Base-by-base conservation (phyloP, 2,797 vertebrate genomes). In the Myiotriccus ornatus region DNA sequence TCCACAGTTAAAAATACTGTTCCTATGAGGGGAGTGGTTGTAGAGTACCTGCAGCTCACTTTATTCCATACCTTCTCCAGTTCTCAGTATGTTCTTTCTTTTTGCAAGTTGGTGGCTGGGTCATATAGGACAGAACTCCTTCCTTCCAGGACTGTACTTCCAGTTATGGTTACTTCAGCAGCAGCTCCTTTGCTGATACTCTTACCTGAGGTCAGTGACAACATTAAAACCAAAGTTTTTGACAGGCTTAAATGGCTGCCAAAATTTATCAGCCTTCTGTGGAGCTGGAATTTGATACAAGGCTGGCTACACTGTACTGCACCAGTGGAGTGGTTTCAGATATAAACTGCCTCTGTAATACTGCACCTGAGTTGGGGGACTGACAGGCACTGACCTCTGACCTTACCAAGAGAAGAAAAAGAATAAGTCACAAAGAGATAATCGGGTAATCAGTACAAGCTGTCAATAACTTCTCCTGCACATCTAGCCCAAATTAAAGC, bases 1-100 rank as follows among this genome's bases (percentile, higher is more conserved):
- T 87, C 74, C 84, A 87, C 53, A 56, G 84, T 52, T 68, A 34
- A 49, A 75, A 95, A 92, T 44, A 89, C 87, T 95, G 92, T 49
- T 97, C 88, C 62, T 65, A 75, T 3, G 28, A 12, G 0, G 0
- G 2, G 34, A 92, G 91, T 91, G 93, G 94, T 55, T 86, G 69
- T 53, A 84, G 76, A 89, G 43, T 52, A 87, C 69, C 65, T 87
- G 53, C 1, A 0, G 46, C 28, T 84, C 39, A 4, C 55, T 65
- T 71, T 10, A 25, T 47, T 35, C 81, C 64, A 39, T 67, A 25
- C 55, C 81, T 46, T 84, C 80, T 95, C 71, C 88, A 50, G 71
- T 82, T 94, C 27, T 77, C 1, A 1, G 10, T 37, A 7, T 2
- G 5, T 47, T 52, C 3, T 3, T 34, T 46, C n/a, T 5, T 65